Percentiles rank a stretch among this genome's conserved stretches.
These are phyloP conservation scores for Sisyra nigra DNA, from an alignment of 2,888 invertebrate species.

Conservation along the genomic window DNA sequence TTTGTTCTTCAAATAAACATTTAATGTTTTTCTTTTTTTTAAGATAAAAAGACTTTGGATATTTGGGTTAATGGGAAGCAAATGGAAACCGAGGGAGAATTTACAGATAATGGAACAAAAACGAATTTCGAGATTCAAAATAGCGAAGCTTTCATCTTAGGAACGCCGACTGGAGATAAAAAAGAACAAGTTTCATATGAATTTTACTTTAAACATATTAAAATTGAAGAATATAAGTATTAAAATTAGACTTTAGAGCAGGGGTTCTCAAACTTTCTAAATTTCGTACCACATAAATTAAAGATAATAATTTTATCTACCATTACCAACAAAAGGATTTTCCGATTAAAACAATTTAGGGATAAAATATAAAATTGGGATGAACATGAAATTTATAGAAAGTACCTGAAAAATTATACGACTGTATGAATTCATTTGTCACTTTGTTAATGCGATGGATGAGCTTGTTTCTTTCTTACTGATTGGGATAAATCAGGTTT, in stretches of 20 bases:
- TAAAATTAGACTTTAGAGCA: background rate
- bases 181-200: slow-evolving; percentile 24
- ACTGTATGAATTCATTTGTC: too few relatives aligned
- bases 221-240: slow-evolving; percentile 2
- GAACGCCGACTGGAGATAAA: slow-evolving; percentile 36
- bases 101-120: slow-evolving; percentile 72
- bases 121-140: slow-evolving; percentile 52
- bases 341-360: too few relatives aligned
- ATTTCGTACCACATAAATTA: too few relatives aligned
- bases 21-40: slow-evolving; percentile 17
- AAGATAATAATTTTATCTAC: too few relatives aligned
- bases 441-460: too few relatives aligned
- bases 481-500: too few relatives aligned
- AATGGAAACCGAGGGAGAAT: slow-evolving; percentile 58
- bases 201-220: slow-evolving; percentile 19
- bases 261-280: too few relatives aligned
- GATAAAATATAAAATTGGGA: too few relatives aligned
- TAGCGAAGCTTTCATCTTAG: slow-evolving; percentile 33
- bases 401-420: too few relatives aligned
- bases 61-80: slow-evolving; percentile 61
- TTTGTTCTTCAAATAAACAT: slow-evolving; percentile 1
- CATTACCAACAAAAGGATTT: too few relatives aligned
- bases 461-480: too few relatives aligned
- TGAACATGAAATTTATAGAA: too few relatives aligned
- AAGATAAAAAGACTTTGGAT: slow-evolving; percentile 59